Evolutionary conservation across 2,113 vertebrate genomes (phyloP).

Genomic region (Chauna torquata): DNA sequence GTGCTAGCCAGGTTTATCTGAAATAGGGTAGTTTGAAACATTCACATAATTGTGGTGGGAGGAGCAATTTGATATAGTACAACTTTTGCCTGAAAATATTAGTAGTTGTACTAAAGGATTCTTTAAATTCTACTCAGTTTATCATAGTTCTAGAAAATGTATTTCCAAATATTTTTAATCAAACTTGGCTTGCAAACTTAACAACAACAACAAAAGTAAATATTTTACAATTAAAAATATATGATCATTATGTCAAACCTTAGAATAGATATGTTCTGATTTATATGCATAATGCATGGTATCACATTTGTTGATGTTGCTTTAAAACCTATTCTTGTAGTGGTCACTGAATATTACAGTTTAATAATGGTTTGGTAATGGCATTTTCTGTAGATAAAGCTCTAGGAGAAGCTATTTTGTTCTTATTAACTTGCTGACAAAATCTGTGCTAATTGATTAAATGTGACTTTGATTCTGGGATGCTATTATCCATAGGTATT

Average conservation of each 20-base stretch:
- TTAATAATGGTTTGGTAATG: neutral
- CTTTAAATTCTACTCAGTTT: neutral
- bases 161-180: neutral
- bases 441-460: neutral
- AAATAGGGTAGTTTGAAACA: neutral
- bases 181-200: neutral
- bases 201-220: neutral
- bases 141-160: neutral
- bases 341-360: neutral
- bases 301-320: neutral
- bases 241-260: neutral
- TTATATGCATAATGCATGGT: neutral
- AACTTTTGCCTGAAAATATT: neutral
- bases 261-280: neutral
- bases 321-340: neutral
- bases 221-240: neutral
- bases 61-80: neutral
- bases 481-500: neutral
- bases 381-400: neutral
- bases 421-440: neutral
- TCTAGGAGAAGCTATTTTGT: neutral
- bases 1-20: neutral
- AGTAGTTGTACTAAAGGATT: neutral
- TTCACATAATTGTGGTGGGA: neutral
- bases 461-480: neutral